Evolutionary conservation across 2,888 invertebrate species (phyloP).

Genomic region (Lymantria monacha): DNA sequence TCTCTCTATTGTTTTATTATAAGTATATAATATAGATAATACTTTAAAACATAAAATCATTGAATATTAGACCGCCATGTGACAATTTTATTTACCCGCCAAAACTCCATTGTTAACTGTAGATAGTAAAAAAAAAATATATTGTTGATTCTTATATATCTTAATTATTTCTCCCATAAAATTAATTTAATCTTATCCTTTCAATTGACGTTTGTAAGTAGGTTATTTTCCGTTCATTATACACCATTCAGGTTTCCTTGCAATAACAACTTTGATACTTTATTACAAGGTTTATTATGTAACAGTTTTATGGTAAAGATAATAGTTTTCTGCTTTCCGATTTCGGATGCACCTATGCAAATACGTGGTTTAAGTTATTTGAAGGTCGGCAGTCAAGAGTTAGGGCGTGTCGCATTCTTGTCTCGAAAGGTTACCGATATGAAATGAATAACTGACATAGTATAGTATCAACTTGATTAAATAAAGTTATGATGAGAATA

Average conservation of each 20-base stretch:
- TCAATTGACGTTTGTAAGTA: too few species aligned
- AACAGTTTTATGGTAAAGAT: not conserved
- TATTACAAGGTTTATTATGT: not conserved
- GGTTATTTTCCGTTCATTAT: not conserved
- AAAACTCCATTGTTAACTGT: too few species aligned
- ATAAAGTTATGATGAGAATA: too few species aligned
- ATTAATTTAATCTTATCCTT: too few species aligned
- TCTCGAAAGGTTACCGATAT: slow-evolving; percentile 4
- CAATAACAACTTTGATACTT: not conserved
- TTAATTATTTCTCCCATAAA: too few species aligned
- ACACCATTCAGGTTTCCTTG: not conserved
- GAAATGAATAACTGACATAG: not conserved
- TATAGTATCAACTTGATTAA: not conserved
- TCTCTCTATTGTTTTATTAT: too few species aligned
- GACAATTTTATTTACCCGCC: too few species aligned
- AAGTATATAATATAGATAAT: too few species aligned
- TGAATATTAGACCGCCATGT: too few species aligned
- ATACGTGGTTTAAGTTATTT: slow-evolving; percentile 40
- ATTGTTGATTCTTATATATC: too few species aligned
- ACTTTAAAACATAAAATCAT: too few species aligned
- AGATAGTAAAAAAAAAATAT: too few species aligned
- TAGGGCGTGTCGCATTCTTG: slow-evolving; percentile 27
- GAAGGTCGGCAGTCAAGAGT: slow-evolving; percentile 35
- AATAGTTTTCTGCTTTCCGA: slow-evolving; percentile 11
- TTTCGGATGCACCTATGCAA: slow-evolving; percentile 57